A percentile compares a stretch with the other conserved stretches of the same genome.
Evolutionary conservation across 2,113 vertebrate genomes (phyloP).

Genomic region (Salvelinus namaycush): DNA sequence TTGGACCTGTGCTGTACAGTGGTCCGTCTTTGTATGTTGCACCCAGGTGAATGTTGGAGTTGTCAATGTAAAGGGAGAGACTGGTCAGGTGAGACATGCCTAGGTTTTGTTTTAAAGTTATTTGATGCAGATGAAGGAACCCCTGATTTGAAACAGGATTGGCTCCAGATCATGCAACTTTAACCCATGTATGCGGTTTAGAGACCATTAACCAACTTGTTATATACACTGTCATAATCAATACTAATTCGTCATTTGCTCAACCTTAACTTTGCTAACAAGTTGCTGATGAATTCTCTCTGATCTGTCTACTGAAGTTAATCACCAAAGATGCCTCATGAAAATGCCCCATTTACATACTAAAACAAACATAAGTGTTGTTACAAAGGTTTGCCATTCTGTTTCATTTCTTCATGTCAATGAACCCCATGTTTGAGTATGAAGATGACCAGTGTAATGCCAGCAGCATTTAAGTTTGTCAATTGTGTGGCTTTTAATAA

Average conservation of each 20-base stretch:
- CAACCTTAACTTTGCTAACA: neutral
- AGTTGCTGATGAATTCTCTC: neutral
- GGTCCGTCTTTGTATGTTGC: neutral
- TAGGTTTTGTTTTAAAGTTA: constrained; percentile 13
- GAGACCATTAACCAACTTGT: neutral
- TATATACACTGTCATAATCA: constrained; percentile 5
- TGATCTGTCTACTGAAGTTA: constrained; percentile 16
- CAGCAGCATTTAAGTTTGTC: neutral
- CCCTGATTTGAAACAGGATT: constrained; percentile 4
- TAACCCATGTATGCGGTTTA: neutral
- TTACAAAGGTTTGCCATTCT: neutral
- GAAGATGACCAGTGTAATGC: neutral
- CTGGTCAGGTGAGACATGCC: neutral
- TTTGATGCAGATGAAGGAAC: neutral
- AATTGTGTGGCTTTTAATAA: neutral
- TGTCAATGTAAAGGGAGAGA: neutral
- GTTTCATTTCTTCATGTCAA: neutral
- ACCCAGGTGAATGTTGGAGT: neutral
- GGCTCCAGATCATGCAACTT: neutral
- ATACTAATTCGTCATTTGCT: neutral
- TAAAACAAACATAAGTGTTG: neutral
- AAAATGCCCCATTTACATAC: neutral
- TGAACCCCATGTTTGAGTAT: neutral
- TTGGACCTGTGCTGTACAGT: neutral
- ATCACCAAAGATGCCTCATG: constrained; percentile 52